Conservation (phyloP, 2,888 invertebrate genomes). For the Nomada ruficornis region DNA sequence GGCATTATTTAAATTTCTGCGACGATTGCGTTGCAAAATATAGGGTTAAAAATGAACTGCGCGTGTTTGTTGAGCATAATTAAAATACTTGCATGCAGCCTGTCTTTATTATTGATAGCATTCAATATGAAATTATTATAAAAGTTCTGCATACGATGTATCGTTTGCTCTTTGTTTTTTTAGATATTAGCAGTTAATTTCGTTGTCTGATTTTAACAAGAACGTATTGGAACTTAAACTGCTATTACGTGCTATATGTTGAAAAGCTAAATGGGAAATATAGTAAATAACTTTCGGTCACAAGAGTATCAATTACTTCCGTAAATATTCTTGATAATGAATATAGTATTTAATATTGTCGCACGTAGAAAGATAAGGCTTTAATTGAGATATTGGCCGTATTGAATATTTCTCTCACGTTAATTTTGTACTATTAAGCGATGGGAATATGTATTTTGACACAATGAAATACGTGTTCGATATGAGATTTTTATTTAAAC, state of each 20-base stretch:
- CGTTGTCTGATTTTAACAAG: neutral
- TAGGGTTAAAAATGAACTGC: no score
- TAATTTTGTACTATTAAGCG: neutral
- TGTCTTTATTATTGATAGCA: neutral
- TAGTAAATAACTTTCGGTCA: neutral
- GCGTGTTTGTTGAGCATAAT: no score
- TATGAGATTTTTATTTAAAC: neutral
- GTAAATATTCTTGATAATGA: neutral
- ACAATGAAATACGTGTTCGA: neutral
- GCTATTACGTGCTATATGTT: no score
- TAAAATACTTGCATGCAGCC: neutral
- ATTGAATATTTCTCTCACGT: neutral
- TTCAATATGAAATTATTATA: neutral
- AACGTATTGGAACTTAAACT: neutral
- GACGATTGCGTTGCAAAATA: no score
- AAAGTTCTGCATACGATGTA: neutral
- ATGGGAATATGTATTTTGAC: neutral
- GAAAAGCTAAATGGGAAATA: neutral
- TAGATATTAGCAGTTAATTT: no score
- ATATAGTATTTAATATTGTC: no score
- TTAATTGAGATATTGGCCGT: neutral
- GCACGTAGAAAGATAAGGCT: neutral
- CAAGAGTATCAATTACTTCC: neutral
- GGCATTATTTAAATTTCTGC: neutral
- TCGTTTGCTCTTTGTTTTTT: neutral